phyloP scores from a whole-genome alignment of 2,888 invertebrate species.

The Meteorus cinctellus region DNA sequence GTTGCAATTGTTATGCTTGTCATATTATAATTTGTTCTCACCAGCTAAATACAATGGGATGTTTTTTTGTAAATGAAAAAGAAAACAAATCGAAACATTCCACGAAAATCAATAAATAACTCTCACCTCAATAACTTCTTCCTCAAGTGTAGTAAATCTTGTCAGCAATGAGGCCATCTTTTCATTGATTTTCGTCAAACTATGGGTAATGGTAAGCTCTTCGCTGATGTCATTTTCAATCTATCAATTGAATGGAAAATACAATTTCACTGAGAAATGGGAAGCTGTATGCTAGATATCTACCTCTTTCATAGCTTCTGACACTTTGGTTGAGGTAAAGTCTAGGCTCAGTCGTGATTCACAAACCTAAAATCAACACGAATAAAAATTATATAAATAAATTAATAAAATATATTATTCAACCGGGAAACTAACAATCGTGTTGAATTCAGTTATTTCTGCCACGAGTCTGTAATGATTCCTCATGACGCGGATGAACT shows the following conservation, averaged over 20 bases:
- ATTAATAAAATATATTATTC: neutral
- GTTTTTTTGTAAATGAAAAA: conserved; percentile 35
- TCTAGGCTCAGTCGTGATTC: conserved; percentile 62
- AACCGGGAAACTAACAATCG: conserved; percentile 56
- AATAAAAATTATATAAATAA: neutral
- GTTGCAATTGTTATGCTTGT: conserved; percentile 65
- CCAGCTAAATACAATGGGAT: conserved; percentile 54
- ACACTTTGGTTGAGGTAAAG: conserved; percentile 59
- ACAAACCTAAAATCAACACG: conserved; percentile 55
- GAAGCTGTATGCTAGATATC: neutral
- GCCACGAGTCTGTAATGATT: conserved; percentile 59
- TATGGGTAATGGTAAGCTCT: conserved; percentile 63
- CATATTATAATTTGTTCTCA: conserved; percentile 64
- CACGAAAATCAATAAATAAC: neutral
- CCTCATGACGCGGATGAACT: conserved; percentile 62
- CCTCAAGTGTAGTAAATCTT: conserved; percentile 60
- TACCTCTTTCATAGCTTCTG: conserved; percentile 65
- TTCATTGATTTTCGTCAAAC: conserved; percentile 60
- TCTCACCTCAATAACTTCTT: conserved; percentile 64
- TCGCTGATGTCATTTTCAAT: conserved; percentile 63
- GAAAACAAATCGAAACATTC: neutral
- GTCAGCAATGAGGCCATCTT: conserved; percentile 53
- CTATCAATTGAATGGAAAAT: conserved; percentile 46
- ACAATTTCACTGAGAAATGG: neutral
- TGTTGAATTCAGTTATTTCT: conserved; percentile 60